Evolutionary conservation across 2,113 vertebrate species (phyloP), one percentile per base, ranked within the genome.

Genomic region (Indicator indicator): DNA sequence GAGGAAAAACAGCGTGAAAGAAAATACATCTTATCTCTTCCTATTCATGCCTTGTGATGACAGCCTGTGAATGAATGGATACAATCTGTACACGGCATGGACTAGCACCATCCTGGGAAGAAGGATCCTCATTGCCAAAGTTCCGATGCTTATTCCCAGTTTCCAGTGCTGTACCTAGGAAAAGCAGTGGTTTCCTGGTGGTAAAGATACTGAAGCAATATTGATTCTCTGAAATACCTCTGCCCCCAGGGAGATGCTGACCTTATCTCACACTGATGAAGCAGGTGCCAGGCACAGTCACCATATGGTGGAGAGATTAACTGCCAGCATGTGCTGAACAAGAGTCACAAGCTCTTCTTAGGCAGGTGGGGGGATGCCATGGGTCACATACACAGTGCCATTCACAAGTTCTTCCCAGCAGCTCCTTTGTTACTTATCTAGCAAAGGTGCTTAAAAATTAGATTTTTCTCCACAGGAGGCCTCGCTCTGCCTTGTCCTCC

Each of bases 261-360:
- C 95, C 91, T 96, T 62, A 75, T 27, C 78, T 88, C 85, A 65
- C 83, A 72, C 89, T 13, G 87, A 20, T n/a, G 84, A 68, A 76
- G 91, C 96, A 96, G 94, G 95, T 96, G 95, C 87, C 93, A 75
- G 84, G 92, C 89, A 72, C 62, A 55, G 89, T 12, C 1, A 0
- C 94, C 91, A 95, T 90, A 96, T 95, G 95, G 91, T 73, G 24
- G 8, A 11, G 85, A 40, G 87, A 94, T 95, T 75, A 94, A 68
- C 55, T 48, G 83, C 69, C 91, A 94, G 90, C 75, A 20, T 74
- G 78, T 60, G 76, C 89, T 73, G 76, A 38, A 16, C 14, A 12
- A 46, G 21, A 94, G 75, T 36, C 87, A 72, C 82, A 30, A 16
- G 3, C 74, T 26, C 75, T 42, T 26, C 65, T 71, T 77, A 93